Conservation (phyloP, 1,140 invertebrate species). For the Calephelis nemesis region DNA sequence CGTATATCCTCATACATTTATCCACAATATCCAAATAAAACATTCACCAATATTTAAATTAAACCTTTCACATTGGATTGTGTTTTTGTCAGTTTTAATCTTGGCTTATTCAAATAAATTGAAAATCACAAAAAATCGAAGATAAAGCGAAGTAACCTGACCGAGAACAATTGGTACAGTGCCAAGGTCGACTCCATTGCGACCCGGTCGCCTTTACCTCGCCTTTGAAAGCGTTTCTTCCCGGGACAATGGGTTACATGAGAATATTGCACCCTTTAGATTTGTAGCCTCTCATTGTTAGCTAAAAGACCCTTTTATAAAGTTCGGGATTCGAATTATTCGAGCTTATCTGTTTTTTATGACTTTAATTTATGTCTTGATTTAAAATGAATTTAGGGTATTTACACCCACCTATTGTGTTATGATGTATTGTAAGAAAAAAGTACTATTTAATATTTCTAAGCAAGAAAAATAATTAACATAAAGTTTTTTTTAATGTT, state of each 20-base stretch:
- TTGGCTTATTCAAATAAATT: slow-evolving; percentile 10
- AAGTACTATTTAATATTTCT: too few relatives aligned
- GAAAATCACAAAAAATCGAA: slow-evolving; percentile 7
- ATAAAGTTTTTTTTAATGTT: too few relatives aligned
- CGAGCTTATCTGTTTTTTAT: slow-evolving; percentile 13
- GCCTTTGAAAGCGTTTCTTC: slow-evolving; percentile 11
- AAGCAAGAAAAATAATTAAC: too few relatives aligned
- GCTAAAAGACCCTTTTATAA: slow-evolving; percentile 16
- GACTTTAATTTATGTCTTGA: background rate
- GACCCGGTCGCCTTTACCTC: slow-evolving; percentile 25
- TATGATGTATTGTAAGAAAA: background rate
- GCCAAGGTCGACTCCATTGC: slow-evolving; percentile 30
- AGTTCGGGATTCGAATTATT: slow-evolving; percentile 10
- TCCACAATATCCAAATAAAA: too few relatives aligned
- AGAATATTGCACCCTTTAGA: slow-evolving; percentile 16
- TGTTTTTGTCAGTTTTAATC: slow-evolving; percentile 9
- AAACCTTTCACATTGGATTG: too few relatives aligned
- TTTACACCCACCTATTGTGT: too few relatives aligned
- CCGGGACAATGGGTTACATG: slow-evolving; percentile 14
- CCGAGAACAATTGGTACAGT: slow-evolving; percentile 30
- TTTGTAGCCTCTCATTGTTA: slow-evolving; percentile 14
- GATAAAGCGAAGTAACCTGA: slow-evolving; percentile 25
- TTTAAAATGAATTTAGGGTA: too few relatives aligned
- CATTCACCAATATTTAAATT: too few relatives aligned
- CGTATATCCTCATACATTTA: too few relatives aligned